These are phyloP conservation scores for Coptodon bakossiorum DNA, from an alignment of 2,113 vertebrate genomes.

Conservation along the genomic window DNA sequence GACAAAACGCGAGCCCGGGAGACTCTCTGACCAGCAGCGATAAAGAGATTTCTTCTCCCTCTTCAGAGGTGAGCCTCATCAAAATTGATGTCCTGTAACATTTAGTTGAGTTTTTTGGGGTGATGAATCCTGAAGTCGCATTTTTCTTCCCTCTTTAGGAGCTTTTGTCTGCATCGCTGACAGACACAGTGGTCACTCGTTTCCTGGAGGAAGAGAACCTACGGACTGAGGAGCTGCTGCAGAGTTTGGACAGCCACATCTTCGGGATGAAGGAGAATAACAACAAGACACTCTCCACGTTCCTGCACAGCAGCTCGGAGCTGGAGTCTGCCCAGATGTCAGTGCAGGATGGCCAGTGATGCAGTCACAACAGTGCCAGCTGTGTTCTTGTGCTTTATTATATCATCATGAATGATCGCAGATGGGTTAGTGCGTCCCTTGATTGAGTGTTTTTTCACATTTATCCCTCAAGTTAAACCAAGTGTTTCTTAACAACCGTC, in stretches of 20 bases:
- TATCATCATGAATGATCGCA: background rate
- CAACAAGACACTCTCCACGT: conserved; percentile 74
- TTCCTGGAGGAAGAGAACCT: conserved; percentile 84
- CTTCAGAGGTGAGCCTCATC: conserved; percentile 1
- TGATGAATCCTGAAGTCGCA: background rate
- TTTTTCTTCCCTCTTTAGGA: conserved; percentile 52
- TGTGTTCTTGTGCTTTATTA: background rate
- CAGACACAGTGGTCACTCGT: conserved; percentile 65
- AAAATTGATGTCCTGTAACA: too few species aligned
- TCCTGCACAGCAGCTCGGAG: conserved; percentile 1
- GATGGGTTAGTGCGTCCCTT: background rate
- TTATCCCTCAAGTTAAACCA: background rate
- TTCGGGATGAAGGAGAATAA: conserved; percentile 79
- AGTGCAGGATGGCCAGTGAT: background rate
- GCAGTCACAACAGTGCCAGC: background rate
- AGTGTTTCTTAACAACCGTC: background rate
- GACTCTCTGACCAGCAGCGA: background rate
- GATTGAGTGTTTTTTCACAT: background rate
- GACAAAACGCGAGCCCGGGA: conserved; percentile 38
- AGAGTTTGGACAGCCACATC: conserved; percentile 81
- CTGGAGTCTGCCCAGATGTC: background rate
- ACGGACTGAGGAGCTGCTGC: conserved; percentile 77
- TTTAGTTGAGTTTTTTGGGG: background rate
- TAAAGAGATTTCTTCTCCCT: background rate
- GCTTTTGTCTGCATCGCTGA: conserved; percentile 58